phyloP scores from a whole-genome alignment of 2,113 vertebrate species.

The Paramormyrops kingsleyae region DNA sequence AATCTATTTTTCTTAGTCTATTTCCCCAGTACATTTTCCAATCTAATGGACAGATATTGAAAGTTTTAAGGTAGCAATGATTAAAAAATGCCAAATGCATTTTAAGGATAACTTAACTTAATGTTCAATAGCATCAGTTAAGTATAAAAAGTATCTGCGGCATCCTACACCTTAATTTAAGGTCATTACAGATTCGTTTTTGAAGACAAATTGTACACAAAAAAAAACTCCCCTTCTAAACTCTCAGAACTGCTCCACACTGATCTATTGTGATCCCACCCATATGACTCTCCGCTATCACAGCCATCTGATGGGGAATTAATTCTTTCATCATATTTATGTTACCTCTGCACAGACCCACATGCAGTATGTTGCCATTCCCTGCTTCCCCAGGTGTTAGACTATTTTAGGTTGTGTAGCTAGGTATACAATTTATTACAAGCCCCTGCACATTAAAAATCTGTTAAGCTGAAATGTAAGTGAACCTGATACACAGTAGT shows the following conservation, averaged over 20 bases:
- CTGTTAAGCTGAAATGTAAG: slow-evolving; percentile 42
- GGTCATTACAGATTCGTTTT: neutral
- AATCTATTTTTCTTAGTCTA: neutral
- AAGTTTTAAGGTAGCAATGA: neutral
- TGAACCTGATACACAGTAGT: slow-evolving; percentile 29
- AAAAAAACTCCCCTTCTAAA: slow-evolving; percentile 17
- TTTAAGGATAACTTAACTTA: neutral
- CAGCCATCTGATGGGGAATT: slow-evolving; percentile 35
- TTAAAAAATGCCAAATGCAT: neutral
- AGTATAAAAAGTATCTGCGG: neutral
- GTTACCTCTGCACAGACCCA: slow-evolving; percentile 23
- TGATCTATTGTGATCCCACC: slow-evolving; percentile 36
- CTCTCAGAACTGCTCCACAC: slow-evolving; percentile 30
- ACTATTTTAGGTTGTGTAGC: slow-evolving; percentile 47
- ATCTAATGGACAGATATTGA: neutral
- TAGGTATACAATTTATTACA: slow-evolving; percentile 41
- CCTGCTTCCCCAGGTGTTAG: slow-evolving; percentile 52
- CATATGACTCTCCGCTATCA: slow-evolving; percentile 39
- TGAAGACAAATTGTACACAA: neutral
- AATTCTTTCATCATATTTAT: slow-evolving; percentile 42
- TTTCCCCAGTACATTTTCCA: neutral
- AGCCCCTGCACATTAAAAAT: slow-evolving; percentile 53
- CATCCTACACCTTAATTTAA: neutral
- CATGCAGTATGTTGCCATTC: slow-evolving; percentile 11
- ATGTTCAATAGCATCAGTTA: neutral